Conservation (phyloP, 1,140 invertebrate species). For the Diabrotica virgifera region DNA sequence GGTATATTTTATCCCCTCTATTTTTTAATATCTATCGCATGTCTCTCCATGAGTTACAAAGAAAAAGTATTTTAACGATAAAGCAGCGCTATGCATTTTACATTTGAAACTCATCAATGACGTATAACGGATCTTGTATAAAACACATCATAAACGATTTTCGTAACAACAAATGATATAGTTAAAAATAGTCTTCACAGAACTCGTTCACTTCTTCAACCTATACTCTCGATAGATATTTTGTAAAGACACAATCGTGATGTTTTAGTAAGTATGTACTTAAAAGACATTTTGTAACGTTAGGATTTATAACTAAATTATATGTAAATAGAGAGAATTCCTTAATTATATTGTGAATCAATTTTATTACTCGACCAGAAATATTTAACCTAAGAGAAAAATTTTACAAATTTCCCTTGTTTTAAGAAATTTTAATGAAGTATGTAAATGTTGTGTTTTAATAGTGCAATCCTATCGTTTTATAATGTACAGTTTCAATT, state of each 20-base stretch:
- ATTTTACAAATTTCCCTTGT: background rate
- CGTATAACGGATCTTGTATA: too few relatives aligned
- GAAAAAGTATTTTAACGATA: too few relatives aligned
- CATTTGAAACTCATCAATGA: too few relatives aligned
- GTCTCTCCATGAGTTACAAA: too few relatives aligned
- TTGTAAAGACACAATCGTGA: background rate
- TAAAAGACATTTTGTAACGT: slow-evolving; percentile 1
- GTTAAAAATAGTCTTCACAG: background rate
- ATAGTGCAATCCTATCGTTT: background rate
- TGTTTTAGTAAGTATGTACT: background rate
- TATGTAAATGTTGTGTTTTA: background rate
- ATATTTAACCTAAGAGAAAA: slow-evolving; percentile 1
- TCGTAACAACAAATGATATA: too few relatives aligned
- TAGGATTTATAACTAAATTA: background rate
- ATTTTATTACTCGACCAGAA: slow-evolving; percentile 2
- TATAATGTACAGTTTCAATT: background rate
- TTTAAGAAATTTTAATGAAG: background rate
- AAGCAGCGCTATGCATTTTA: too few relatives aligned
- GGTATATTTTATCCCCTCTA: too few relatives aligned
- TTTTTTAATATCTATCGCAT: too few relatives aligned
- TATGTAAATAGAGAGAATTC: background rate
- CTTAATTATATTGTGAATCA: background rate
- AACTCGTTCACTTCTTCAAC: background rate
- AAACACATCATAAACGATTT: too few relatives aligned
- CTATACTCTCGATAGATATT: background rate